These are phyloP conservation scores for Phymanthus crucifer DNA, from an alignment of 92 coral and sea anemone genomes.

Conservation along the genomic window DNA sequence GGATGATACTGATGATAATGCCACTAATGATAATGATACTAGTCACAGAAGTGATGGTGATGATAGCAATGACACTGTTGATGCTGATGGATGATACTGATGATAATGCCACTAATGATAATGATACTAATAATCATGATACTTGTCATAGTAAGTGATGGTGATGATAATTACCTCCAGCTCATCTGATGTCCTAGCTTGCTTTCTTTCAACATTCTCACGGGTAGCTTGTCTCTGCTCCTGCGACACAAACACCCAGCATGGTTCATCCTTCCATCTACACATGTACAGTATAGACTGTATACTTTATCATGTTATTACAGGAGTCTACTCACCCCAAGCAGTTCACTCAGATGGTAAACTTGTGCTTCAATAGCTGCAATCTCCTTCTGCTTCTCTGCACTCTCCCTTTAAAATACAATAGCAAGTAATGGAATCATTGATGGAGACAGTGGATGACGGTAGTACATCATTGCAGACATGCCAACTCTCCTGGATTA, in stretches of 20 bases:
- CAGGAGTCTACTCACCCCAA: slow-evolving; percentile 70
- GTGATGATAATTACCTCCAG: slow-evolving; percentile 68
- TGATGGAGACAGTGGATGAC: too few relatives aligned
- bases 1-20: too few relatives aligned
- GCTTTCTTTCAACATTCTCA: slow-evolving; percentile 94
- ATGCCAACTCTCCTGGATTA: too few relatives aligned
- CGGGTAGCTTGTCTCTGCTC: slow-evolving; percentile 99
- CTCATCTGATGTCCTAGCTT: slow-evolving; percentile 97
- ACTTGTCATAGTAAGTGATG: neutral
- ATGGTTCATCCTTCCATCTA: neutral
- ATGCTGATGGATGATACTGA: too few relatives aligned
- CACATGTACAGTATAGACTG: neutral
- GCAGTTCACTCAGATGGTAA: slow-evolving; percentile 82
- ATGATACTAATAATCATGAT: too few relatives aligned
- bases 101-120: too few relatives aligned
- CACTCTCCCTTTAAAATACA: slow-evolving; percentile 65
- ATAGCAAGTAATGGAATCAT: too few relatives aligned
- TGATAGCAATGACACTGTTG: neutral
- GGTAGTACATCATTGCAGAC: too few relatives aligned
- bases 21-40: too few relatives aligned
- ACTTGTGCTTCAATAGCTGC: slow-evolving; percentile 85
- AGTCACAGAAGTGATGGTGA: too few relatives aligned
- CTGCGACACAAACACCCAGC: slow-evolving; percentile 28
- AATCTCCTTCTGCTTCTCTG: slow-evolving; percentile 78
- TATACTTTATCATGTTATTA: too few relatives aligned